phyloP scores from a whole-genome alignment of 1,140 invertebrate genomes.

The Cherax destructor region DNA sequence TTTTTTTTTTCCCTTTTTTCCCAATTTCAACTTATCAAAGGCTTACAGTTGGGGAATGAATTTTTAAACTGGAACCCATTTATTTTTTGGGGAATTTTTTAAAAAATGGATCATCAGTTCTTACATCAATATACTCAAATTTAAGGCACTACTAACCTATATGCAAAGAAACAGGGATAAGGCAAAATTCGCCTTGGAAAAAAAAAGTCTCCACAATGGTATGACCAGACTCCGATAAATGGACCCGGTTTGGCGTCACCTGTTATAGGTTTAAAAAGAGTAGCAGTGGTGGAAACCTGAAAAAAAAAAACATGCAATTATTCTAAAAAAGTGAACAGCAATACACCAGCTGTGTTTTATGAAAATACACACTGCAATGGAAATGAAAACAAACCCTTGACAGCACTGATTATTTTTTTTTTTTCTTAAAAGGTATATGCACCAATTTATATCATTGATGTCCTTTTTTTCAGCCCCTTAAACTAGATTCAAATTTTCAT shows the following conservation, averaged over 20 bases:
- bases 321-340: too few species aligned
- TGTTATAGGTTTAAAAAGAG: conserved; percentile 81
- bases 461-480: too few species aligned
- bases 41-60: conserved; percentile 21
- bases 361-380: too few species aligned
- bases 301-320: too few species aligned
- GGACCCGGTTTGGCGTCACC: conserved; percentile 87
- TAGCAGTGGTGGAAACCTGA: conserved; percentile 81
- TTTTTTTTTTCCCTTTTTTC: not conserved
- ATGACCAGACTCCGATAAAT: conserved; percentile 84
- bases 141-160: conserved; percentile 77
- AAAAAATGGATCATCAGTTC: conserved; percentile 35
- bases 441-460: too few species aligned
- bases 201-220: conserved; percentile 87
- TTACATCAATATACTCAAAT: conserved; percentile 22
- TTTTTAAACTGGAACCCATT: conserved; percentile 36
- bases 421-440: too few species aligned
- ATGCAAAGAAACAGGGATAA: conserved; percentile 83
- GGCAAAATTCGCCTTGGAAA: conserved; percentile 82
- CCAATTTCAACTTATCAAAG: conserved; percentile 30
- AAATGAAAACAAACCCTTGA: too few species aligned
- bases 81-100: conserved; percentile 39
- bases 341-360: too few species aligned
- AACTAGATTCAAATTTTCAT: too few species aligned
- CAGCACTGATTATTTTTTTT: too few species aligned